Percentiles rank a stretch among this genome's conserved stretches.
Evolutionary conservation across 2,113 vertebrate genomes (phyloP).

Genomic region (Synodontis membranacea): DNA sequence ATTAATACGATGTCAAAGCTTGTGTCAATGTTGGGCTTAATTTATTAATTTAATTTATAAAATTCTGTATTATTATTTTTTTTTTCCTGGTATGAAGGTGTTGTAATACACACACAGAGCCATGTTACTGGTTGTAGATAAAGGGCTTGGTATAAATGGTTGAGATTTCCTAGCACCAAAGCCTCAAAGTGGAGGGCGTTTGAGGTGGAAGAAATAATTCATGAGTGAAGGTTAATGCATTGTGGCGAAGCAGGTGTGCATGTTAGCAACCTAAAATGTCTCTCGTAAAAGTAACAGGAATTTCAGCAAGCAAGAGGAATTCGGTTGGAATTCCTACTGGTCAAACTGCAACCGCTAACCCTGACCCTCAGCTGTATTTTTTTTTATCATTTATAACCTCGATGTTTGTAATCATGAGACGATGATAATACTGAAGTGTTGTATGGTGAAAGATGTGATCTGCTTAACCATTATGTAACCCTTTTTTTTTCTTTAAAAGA

Average conservation of each 20-base stretch:
- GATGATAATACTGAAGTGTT: not conserved
- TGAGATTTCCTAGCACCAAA: not conserved
- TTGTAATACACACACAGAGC: not conserved
- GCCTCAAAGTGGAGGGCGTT: not conserved
- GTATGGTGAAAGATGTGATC: not conserved
- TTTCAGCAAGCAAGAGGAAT: not conserved
- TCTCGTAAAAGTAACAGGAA: not conserved
- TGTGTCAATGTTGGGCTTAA: not conserved
- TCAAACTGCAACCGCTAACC: not conserved
- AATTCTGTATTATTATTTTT: no score
- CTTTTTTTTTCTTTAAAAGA: not conserved
- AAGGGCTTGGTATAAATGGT: not conserved
- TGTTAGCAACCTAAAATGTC: not conserved
- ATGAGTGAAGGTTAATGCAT: not conserved
- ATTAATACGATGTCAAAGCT: not conserved
- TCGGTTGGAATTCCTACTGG: not conserved
- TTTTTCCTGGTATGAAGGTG: not conserved
- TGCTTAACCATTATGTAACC: not conserved
- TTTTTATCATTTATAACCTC: not conserved
- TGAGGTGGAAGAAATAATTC: slow-evolving; percentile 9
- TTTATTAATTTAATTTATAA: no score
- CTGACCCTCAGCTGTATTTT: not conserved
- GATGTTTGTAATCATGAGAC: not conserved
- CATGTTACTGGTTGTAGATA: not conserved
- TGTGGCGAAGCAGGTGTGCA: not conserved